Evolutionary conservation across 2,797 vertebrate species (phyloP).

Genomic region (Tachyglossus aculeatus): DNA sequence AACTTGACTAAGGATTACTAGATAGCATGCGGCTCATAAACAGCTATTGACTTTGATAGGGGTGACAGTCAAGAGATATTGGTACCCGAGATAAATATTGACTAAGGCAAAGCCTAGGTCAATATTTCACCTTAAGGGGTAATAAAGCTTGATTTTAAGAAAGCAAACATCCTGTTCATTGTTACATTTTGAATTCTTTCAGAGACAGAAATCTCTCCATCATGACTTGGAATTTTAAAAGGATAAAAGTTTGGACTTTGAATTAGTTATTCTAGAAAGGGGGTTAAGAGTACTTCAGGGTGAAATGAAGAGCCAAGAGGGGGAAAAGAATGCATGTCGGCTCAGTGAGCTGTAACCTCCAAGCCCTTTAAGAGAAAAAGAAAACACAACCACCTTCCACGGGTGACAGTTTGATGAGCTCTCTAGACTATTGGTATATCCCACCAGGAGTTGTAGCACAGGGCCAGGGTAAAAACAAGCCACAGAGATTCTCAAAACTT

Average conservation of each 20-base stretch:
- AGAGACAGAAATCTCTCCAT: slow-evolving; percentile 1
- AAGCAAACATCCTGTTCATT: slow-evolving; percentile 12
- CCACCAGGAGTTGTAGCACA: no score
- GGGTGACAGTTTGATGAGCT: no score
- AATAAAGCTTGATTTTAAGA: slow-evolving; percentile 23
- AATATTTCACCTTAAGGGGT: not conserved
- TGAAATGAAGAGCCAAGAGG: no score
- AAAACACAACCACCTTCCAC: no score
- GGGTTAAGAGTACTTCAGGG: no score
- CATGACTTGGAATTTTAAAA: slow-evolving; percentile 14
- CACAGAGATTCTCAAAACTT: no score
- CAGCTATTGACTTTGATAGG: not conserved
- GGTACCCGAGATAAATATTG: not conserved
- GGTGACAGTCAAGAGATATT: not conserved
- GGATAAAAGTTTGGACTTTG: slow-evolving; percentile 20
- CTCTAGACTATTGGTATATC: no score
- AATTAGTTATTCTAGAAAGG: slow-evolving; percentile 20
- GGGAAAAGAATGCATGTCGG: no score
- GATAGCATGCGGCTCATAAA: not conserved
- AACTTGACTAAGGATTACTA: not conserved
- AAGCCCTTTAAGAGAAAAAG: no score
- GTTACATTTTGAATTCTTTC: not conserved
- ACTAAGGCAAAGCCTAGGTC: not conserved
- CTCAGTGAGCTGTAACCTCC: no score
- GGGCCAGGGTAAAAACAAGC: no score